These are phyloP conservation scores for Myanophis thanlyinensis DNA, from an alignment of 2,113 vertebrate genomes.

Conservation along the genomic window DNA sequence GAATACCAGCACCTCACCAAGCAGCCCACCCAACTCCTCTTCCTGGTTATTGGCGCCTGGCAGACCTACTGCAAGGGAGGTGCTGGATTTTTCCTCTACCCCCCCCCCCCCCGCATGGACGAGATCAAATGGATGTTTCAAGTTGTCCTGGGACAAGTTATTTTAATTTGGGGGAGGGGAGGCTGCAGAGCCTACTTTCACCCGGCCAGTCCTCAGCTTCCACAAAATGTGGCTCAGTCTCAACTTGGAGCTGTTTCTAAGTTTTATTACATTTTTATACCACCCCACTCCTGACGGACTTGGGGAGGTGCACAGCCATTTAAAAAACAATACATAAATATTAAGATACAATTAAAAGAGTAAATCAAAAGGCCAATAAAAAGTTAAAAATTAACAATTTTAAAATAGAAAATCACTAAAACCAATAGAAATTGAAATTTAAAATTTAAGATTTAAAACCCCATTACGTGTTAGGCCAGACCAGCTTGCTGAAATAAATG, in stretches of 20 bases:
- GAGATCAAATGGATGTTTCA: not conserved
- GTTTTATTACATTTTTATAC: too few relatives aligned
- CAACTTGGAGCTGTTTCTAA: not conserved
- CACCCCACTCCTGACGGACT: too few relatives aligned
- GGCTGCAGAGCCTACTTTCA: not conserved
- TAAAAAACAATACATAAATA: too few relatives aligned
- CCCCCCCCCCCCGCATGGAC: not conserved
- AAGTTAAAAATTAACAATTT: too few relatives aligned
- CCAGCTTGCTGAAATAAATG: too few relatives aligned
- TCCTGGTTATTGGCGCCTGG: not conserved
- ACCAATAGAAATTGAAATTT: too few relatives aligned
- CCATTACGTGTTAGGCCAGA: too few relatives aligned
- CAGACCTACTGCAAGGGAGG: not conserved
- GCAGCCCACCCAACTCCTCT: not conserved
- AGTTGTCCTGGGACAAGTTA: not conserved
- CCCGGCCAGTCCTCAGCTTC: not conserved
- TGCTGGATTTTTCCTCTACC: not conserved
- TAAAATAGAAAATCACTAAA: too few relatives aligned
- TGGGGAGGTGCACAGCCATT: too few relatives aligned
- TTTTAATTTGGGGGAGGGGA: not conserved
- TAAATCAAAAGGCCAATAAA: too few relatives aligned
- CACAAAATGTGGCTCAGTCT: not conserved
- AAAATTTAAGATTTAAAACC: too few relatives aligned
- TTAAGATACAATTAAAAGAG: too few relatives aligned
- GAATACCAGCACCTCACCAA: not conserved